Conservation (phyloP, 2,888 invertebrate genomes). For the Calameuta filiformis region DNA sequence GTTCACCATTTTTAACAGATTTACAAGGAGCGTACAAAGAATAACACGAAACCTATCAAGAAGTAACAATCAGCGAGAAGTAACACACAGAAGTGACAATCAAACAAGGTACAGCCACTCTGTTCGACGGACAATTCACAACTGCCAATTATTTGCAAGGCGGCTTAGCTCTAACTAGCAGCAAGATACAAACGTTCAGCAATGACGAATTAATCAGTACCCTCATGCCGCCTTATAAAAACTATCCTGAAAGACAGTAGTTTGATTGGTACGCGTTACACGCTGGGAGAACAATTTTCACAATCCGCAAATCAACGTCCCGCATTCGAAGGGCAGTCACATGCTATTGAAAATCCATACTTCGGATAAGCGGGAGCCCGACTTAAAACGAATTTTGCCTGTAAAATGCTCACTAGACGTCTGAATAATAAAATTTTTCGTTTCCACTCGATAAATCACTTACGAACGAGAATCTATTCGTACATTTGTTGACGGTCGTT, state of each 20-base stretch:
- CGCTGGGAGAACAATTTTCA: no score
- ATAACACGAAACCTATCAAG: no score
- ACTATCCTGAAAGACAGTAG: no score
- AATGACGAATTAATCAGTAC: neutral
- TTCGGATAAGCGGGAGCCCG: neutral
- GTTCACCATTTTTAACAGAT: constrained; percentile 65
- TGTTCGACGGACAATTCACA: neutral
- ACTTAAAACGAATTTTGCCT: neutral
- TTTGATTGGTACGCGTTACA: neutral
- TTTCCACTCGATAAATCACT: neutral
- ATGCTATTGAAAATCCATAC: no score
- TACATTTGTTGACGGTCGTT: neutral
- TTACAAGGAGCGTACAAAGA: neutral
- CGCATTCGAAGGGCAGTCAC: no score
- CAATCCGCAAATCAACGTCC: no score
- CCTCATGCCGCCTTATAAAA: neutral
- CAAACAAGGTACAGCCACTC: neutral
- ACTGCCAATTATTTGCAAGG: neutral
- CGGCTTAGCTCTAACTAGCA: neutral
- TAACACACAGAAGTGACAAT: neutral
- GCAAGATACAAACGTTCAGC: neutral
- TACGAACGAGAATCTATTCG: neutral
- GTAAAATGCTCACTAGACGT: neutral
- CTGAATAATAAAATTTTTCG: neutral
- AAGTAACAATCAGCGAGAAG: no score